These are phyloP conservation scores for Tretioscincus oriximinensis DNA, from an alignment of 2,113 vertebrate species.

Conservation along the genomic window DNA sequence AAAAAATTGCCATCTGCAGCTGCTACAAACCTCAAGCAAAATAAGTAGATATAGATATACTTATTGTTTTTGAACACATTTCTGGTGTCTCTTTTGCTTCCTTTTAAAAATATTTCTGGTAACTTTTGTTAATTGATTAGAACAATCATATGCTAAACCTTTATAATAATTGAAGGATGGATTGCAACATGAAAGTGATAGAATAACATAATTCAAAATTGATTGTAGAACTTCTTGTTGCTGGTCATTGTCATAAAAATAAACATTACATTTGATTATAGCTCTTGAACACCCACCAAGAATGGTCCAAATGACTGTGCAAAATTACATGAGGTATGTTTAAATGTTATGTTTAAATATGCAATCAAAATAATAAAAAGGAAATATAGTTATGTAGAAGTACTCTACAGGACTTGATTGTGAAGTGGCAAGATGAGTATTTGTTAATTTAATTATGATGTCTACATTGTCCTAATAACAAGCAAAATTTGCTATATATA, in stretches of 20 bases:
- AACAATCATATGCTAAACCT: background rate
- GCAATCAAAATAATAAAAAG: background rate
- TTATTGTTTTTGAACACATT: background rate
- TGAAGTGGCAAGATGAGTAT: background rate
- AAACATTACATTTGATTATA: constrained; percentile 53
- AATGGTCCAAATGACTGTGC: constrained; percentile 66
- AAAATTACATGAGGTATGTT: constrained; percentile 77
- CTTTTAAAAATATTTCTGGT: background rate
- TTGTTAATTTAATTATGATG: constrained; percentile 4
- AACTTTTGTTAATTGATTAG: too few relatives aligned
- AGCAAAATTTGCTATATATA: constrained; percentile 5
- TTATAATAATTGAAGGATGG: too few relatives aligned
- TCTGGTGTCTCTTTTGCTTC: background rate
- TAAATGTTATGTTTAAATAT: background rate
- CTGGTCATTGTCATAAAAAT: background rate
- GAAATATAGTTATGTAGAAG: background rate
- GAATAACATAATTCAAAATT: background rate
- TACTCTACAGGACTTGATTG: background rate
- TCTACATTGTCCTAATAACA: constrained; percentile 15
- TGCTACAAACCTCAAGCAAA: too few relatives aligned
- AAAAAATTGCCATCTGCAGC: too few relatives aligned
- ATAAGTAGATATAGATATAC: background rate
- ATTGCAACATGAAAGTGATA: too few relatives aligned
- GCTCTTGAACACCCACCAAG: constrained; percentile 67
- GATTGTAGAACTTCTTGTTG: background rate